Conservation (phyloP, 2,888 invertebrate species). For the Morpho deidamia region DNA sequence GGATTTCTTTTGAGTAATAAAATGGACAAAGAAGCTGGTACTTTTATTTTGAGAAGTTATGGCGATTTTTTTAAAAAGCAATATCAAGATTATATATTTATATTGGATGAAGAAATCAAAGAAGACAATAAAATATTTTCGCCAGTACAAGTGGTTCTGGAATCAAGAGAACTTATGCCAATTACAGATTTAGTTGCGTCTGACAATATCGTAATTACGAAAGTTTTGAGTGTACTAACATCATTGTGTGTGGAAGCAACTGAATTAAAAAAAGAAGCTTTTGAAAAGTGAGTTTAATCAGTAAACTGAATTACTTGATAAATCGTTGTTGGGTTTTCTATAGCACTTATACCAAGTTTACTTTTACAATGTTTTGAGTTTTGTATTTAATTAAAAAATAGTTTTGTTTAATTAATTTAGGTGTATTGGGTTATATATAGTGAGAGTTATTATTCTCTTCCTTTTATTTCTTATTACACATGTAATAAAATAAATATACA, state of each 20-base stretch:
- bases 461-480: too few relatives aligned
- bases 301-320: too few relatives aligned
- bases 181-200: slow-evolving; percentile 86
- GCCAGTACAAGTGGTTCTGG: slow-evolving; percentile 53
- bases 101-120: slow-evolving; percentile 38
- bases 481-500: too few relatives aligned
- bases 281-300: slow-evolving; percentile 55
- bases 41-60: slow-evolving; percentile 56
- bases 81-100: slow-evolving; percentile 47
- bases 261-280: slow-evolving; percentile 82
- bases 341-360: too few relatives aligned
- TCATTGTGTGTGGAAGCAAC: slow-evolving; percentile 88
- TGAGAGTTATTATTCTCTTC: too few relatives aligned
- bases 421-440: too few relatives aligned
- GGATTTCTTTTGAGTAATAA: slow-evolving; percentile 40
- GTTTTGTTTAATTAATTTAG: too few relatives aligned
- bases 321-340: too few relatives aligned
- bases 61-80: slow-evolving; percentile 68
- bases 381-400: too few relatives aligned
- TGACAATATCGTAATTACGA: slow-evolving; percentile 89
- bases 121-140: slow-evolving; percentile 55
- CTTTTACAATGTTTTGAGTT: too few relatives aligned
- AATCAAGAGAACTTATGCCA: slow-evolving; percentile 80
- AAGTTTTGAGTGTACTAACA: slow-evolving; percentile 87
- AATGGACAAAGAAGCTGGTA: slow-evolving; percentile 61